Percentiles rank a stretch among this genome's conserved stretches.
These are phyloP conservation scores for Cylindroiulus punctatus DNA, from an alignment of 2,888 invertebrate genomes.

Conservation along the genomic window DNA sequence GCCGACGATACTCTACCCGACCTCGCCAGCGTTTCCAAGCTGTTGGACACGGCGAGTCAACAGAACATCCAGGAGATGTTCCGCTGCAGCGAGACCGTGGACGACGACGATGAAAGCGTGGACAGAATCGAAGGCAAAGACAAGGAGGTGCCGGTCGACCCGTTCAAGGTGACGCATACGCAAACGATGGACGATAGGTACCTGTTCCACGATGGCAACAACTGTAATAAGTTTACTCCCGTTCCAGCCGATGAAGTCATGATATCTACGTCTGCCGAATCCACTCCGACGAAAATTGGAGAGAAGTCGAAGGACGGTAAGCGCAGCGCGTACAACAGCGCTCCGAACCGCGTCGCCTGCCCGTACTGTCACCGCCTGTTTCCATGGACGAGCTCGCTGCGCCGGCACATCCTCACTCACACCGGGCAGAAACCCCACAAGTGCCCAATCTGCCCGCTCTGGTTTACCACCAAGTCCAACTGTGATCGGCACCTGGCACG, in stretches of 20 bases:
- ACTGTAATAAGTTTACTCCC: neutral
- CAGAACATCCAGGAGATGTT: conserved; percentile 76
- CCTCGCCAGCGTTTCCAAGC: conserved; percentile 80
- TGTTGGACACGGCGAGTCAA: conserved; percentile 78
- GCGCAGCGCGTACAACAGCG: conserved; percentile 90
- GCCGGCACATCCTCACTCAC: conserved; percentile 94
- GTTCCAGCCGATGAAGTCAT: neutral
- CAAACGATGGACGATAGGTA: conserved; percentile 37
- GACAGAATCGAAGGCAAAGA: neutral
- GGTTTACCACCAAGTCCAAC: conserved; percentile 97
- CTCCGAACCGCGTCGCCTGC: conserved; percentile 92
- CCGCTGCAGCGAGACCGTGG: conserved; percentile 65
- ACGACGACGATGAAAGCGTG: conserved; percentile 66
- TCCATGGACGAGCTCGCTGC: conserved; percentile 94
- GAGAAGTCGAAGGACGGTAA: conserved; percentile 62
- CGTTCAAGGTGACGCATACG: neutral
- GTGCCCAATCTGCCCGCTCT: conserved; percentile 89
- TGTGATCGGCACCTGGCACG: conserved; percentile 92
- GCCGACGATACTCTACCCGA: conserved; percentile 66
- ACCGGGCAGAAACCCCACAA: conserved; percentile 96
- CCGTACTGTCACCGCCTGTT: conserved; percentile 94
- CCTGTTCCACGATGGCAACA: neutral
- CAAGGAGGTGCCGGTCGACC: neutral
- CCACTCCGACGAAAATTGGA: conserved; percentile 44
- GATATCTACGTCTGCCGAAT: conserved; percentile 31